Percentiles rank a stretch among this genome's conserved stretches.
phyloP scores from a whole-genome alignment of 2,113 vertebrate genomes.

The Atherinomorus stipes region DNA sequence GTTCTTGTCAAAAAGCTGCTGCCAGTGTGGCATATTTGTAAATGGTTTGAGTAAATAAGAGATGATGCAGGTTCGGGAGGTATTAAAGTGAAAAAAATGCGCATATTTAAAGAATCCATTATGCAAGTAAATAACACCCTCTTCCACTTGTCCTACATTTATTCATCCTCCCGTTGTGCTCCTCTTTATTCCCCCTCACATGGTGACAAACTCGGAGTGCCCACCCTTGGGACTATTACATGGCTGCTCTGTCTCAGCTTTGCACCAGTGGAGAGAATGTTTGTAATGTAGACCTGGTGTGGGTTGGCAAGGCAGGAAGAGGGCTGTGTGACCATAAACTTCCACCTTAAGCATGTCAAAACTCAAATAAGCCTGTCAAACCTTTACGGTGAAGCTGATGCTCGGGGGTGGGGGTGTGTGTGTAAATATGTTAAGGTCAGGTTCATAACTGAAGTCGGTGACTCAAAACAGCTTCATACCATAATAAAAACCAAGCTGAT shows the following conservation, averaged over 20 bases:
- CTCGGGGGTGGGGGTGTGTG: neutral
- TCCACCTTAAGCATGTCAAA: neutral
- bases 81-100: neutral
- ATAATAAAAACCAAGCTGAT: conserved; percentile 21
- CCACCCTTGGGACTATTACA: neutral
- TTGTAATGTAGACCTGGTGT: neutral
- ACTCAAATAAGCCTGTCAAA: neutral
- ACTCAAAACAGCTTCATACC: neutral
- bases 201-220: neutral
- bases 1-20: conserved; percentile 31
- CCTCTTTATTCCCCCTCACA: neutral
- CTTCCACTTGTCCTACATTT: neutral
- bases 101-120: neutral
- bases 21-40: conserved; percentile 18
- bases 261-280: neutral
- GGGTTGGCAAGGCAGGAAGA: neutral
- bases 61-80: neutral
- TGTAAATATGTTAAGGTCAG: conserved; percentile 32
- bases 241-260: neutral
- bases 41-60: conserved; percentile 31
- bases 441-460: neutral
- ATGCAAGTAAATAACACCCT: neutral
- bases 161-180: neutral
- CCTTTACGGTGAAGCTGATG: neutral
- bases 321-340: neutral